Evolutionary conservation across 2,797 vertebrate species (phyloP).

Genomic region (Rhinatrema bivittatum): DNA sequence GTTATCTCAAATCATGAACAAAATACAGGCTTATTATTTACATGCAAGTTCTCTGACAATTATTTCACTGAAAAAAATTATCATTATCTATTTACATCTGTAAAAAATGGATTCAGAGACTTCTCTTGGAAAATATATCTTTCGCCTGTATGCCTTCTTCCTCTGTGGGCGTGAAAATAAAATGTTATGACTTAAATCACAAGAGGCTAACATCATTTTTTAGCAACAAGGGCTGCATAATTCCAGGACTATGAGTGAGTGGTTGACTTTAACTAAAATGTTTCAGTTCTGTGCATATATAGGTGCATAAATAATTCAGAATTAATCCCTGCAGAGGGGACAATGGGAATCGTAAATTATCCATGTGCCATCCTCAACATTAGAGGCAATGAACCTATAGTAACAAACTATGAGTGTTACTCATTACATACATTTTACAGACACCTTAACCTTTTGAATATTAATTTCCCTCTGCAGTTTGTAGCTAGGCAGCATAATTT

Average conservation of each 20-base stretch:
- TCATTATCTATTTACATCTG: conserved; percentile 55
- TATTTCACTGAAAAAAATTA: conserved; percentile 51
- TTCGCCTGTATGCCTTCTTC: conserved; percentile 64
- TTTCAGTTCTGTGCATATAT: conserved; percentile 87
- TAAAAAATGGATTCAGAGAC: conserved; percentile 50
- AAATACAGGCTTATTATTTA: conserved; percentile 59
- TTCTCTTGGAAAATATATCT: conserved; percentile 61
- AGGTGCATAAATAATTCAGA: conserved; percentile 98
- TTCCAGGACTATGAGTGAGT: conserved; percentile 84
- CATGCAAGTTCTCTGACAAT: conserved; percentile 26
- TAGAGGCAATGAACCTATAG: conserved; percentile 89
- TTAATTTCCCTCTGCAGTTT: conserved; percentile 72
- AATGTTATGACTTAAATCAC: conserved; percentile 96
- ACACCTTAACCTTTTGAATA: conserved; percentile 92
- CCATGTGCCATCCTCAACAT: conserved; percentile 79
- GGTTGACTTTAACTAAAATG: conserved; percentile 96
- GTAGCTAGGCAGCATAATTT: conserved; percentile 53
- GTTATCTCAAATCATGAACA: conserved; percentile 40
- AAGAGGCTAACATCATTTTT: conserved; percentile 91
- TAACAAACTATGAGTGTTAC: conserved; percentile 87
- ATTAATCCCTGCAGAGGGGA: conserved; percentile 95
- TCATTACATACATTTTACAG: conserved; percentile 87
- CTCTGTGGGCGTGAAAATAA: conserved; percentile 81
- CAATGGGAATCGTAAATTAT: conserved; percentile 96
- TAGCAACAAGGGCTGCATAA: conserved; percentile 81